Conservation (phyloP, 2,888 invertebrate genomes). For the Lasioglossum villosulum region DNA sequence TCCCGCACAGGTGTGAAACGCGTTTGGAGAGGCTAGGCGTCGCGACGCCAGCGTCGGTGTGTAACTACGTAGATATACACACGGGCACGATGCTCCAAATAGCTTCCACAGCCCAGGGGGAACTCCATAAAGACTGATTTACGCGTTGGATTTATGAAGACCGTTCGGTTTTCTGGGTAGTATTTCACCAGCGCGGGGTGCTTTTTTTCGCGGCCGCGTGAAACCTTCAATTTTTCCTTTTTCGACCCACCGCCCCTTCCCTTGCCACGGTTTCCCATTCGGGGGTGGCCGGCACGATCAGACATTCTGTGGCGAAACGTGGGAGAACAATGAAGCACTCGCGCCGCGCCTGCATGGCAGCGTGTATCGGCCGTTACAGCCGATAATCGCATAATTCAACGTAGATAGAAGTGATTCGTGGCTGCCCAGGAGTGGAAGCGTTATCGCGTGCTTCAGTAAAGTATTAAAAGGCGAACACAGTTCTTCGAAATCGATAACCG, state of each 20-base stretch:
- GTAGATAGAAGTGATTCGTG: slow-evolving; percentile 36
- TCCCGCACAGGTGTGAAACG: slow-evolving; percentile 54
- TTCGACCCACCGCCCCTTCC: slow-evolving; percentile 31
- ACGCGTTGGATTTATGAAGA: slow-evolving; percentile 82
- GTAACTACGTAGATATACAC: slow-evolving; percentile 18
- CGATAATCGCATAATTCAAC: slow-evolving; percentile 70
- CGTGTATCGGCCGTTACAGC: slow-evolving; percentile 54
- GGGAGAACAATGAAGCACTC: slow-evolving; percentile 27
- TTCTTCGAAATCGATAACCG: slow-evolving; percentile 58
- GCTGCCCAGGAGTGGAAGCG: slow-evolving; percentile 28
- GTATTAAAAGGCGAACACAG: slow-evolving; percentile 59
- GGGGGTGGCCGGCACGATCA: neutral
- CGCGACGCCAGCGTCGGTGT: slow-evolving; percentile 28
- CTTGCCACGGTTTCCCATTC: slow-evolving; percentile 8
- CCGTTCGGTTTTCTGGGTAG: slow-evolving; percentile 80
- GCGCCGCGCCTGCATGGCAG: slow-evolving; percentile 22
- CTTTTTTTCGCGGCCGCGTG: slow-evolving; percentile 62
- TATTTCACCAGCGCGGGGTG: slow-evolving; percentile 75
- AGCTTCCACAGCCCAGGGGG: slow-evolving; percentile 70
- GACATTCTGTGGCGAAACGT: slow-evolving; percentile 23
- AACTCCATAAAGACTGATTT: slow-evolving; percentile 83
- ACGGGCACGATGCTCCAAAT: slow-evolving; percentile 67
- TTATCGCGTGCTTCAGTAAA: slow-evolving; percentile 35
- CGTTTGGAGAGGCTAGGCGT: slow-evolving; percentile 14
- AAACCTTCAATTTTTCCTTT: slow-evolving; percentile 65